These are phyloP conservation scores for Smittia sp. DNA, from an alignment of 2,888 invertebrate species.

Conservation along the genomic window DNA sequence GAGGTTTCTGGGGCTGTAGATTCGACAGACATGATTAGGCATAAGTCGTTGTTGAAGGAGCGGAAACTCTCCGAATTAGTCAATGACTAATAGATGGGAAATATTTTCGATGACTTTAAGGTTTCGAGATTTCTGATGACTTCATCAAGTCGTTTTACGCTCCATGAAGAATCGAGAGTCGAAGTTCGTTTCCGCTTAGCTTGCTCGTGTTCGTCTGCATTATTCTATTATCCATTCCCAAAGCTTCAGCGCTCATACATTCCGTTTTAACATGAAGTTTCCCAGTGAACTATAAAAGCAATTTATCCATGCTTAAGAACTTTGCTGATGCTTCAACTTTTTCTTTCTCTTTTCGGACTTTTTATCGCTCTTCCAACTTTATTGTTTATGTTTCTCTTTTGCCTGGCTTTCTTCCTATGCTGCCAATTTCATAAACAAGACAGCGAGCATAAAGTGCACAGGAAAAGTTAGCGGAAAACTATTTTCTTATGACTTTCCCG, in stretches of 20 bases:
- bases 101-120: constrained; percentile 9
- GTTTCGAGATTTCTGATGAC: constrained; percentile 17
- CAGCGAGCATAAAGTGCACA: neutral
- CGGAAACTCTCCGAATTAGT: constrained; percentile 8
- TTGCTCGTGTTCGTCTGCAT: neutral
- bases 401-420: neutral
- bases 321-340: constrained; percentile 35
- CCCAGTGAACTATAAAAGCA: constrained; percentile 19
- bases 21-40: constrained; percentile 35
- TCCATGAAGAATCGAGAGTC: neutral
- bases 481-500: constrained; percentile 6
- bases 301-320: constrained; percentile 34
- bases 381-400: constrained; percentile 35
- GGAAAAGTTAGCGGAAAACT: neutral
- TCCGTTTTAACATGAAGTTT: neutral
- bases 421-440: neutral
- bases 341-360: constrained; percentile 11
- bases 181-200: neutral
- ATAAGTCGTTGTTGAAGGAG: constrained; percentile 2
- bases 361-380: constrained; percentile 34
- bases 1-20: constrained; percentile 7
- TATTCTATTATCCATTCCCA: constrained; percentile 10
- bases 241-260: constrained; percentile 2
- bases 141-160: neutral
- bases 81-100: constrained; percentile 12